Conservation (phyloP, 2,797 vertebrate genomes). For the Prionace glauca region DNA sequence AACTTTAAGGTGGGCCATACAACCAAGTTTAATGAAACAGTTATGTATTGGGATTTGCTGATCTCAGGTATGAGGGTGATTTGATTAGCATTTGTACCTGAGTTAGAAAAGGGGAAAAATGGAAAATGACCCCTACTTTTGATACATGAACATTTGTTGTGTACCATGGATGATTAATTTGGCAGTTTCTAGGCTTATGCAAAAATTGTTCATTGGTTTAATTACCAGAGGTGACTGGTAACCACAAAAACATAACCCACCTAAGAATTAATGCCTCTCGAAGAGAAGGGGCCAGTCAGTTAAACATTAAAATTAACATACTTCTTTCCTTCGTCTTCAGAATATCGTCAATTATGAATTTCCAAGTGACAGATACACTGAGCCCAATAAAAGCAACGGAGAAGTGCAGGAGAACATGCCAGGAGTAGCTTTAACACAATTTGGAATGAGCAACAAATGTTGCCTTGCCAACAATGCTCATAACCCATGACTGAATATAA, state of each 20-base stretch:
- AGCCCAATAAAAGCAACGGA: not conserved
- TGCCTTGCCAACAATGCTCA: not conserved
- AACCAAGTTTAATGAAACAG: not conserved
- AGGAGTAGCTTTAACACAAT: not conserved
- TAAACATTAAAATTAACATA: not conserved
- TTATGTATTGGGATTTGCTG: not conserved
- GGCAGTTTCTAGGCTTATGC: not conserved
- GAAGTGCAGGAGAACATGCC: not conserved
- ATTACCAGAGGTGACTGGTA: not conserved
- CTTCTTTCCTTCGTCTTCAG: not conserved
- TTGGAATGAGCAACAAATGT: not conserved
- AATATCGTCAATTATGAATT: not conserved
- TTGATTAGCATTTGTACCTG: not conserved
- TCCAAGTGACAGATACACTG: not conserved
- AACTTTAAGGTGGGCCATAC: not conserved
- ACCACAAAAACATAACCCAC: not conserved
- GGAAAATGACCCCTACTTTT: not conserved
- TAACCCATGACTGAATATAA: not conserved
- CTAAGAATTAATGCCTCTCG: not conserved
- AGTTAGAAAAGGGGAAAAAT: not conserved
- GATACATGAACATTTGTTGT: not conserved
- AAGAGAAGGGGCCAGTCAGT: not conserved
- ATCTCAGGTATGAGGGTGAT: not conserved
- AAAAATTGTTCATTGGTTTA: not conserved
- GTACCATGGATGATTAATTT: not conserved